Evolutionary conservation across 2,888 invertebrate species (phyloP), one percentile per base, ranked within the genome.

Genomic region (Platerodrilus igneus): DNA sequence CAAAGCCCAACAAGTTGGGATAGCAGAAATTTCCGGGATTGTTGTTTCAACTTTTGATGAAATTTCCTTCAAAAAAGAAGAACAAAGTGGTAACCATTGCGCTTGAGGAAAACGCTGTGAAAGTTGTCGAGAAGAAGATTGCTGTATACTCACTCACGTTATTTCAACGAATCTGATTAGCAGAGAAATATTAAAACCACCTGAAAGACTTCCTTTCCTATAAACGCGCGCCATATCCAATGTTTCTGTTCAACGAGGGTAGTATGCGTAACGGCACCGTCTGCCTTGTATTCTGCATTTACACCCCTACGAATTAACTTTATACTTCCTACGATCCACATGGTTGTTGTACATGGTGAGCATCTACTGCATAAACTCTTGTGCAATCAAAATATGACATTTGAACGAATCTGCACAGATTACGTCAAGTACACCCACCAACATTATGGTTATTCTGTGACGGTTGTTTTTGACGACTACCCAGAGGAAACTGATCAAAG

Each of bases 381-480:
- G 22, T n/a, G 22, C 4, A 22, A 22, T 26, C 26, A 14, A 26
- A 26, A 26, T 26, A 14, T 26, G 4, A 26, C 26, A 26, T 26
- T 26, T 14, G 11, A 26, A 26, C 8, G 13, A 14, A 26, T 26
- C 14, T 26, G 10, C 26, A 7, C 26, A 26, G 26, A 26, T 26
- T 26, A 26, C 26, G 26, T 26, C 13, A 26, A 26, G 13, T 26
- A 26, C 26, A 26, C 14, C 26, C 26, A 26, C 5, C 26, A 26
- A 13, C 13, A 26, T 26, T 26, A 26, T 26, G 26, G 26, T 26
- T 11, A 26, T 14, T 26, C 13, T 26, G 11, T 26, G 7, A 26
- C 14, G 26, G 26, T 26, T 26, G 26, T 26, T 26, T 26, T 26
- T 6, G 26, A 26, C 26, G 26, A 9, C 26, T 26, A 26, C 26